Evolutionary conservation across 2,797 vertebrate genomes (phyloP).

Genomic region (Mycteria americana): DNA sequence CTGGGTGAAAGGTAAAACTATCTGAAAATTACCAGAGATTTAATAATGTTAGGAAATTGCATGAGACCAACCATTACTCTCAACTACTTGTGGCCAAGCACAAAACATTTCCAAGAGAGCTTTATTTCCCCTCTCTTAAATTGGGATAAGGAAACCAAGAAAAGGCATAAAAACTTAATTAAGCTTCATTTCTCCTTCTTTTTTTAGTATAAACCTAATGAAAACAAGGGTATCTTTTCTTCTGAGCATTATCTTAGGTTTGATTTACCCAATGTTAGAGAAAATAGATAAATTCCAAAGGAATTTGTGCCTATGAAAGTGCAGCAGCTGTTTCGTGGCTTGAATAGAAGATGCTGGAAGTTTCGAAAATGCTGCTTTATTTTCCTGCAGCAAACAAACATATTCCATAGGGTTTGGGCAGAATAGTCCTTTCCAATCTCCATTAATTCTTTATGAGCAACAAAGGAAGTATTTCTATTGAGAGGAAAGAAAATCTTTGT

Average conservation of each 20-base stretch:
- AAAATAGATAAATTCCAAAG: background rate
- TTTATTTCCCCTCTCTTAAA: background rate
- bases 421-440: background rate
- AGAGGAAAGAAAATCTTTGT: background rate
- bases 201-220: background rate
- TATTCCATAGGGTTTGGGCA: background rate
- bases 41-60: conserved; percentile 9
- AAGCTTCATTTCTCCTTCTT: background rate
- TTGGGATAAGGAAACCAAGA: background rate
- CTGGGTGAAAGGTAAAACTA: conserved; percentile 10
- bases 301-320: background rate
- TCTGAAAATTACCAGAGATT: background rate
- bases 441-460: background rate
- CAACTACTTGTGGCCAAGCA: background rate
- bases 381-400: background rate
- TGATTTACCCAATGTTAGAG: background rate
- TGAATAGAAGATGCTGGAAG: background rate
- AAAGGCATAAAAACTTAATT: background rate
- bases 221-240: background rate
- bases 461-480: background rate
- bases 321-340: background rate
- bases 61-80: background rate
- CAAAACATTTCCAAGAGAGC: background rate
- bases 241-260: background rate
- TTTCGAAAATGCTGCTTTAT: background rate